A percentile compares a stretch with the other conserved stretches of the same genome.
Evolutionary conservation across 2,888 invertebrate species (phyloP).

Genomic region (Phragmatobia fuliginosa): DNA sequence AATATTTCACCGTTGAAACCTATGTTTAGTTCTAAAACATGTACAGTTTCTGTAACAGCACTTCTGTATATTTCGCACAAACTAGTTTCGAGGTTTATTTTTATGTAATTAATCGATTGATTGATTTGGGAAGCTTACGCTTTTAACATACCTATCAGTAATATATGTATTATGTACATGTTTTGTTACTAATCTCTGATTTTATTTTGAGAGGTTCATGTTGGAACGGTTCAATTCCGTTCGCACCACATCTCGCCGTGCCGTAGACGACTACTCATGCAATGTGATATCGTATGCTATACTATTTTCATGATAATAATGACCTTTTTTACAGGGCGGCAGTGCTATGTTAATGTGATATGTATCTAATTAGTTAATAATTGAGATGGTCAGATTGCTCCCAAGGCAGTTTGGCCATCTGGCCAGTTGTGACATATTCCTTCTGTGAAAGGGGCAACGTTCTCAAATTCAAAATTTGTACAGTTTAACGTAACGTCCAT

Average conservation of each 20-base stretch:
- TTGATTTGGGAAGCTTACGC: conserved; percentile 86
- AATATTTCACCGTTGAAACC: conserved; percentile 85
- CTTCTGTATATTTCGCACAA: conserved; percentile 86
- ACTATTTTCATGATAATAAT: conserved; percentile 81
- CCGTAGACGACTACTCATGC: conserved; percentile 83
- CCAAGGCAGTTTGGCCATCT: conserved; percentile 83
- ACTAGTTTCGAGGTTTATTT: conserved; percentile 84
- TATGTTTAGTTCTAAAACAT: conserved; percentile 88
- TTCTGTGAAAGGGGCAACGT: conserved; percentile 95
- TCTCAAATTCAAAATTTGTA: conserved; percentile 86
- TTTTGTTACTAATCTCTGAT: conserved; percentile 86
- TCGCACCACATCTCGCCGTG: conserved; percentile 56
- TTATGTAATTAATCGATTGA: conserved; percentile 81
- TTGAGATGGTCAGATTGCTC: conserved; percentile 81
- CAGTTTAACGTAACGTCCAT: conserved; percentile 85
- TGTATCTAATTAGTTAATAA: conserved; percentile 77
- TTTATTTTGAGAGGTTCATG: conserved; percentile 68
- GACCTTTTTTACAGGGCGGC: conserved; percentile 86
- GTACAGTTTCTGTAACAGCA: conserved; percentile 87
- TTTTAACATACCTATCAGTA: conserved; percentile 84
- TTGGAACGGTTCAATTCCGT: conserved; percentile 74
- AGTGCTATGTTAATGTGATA: conserved; percentile 69
- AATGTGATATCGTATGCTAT: conserved; percentile 63
- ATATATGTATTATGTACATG: conserved; percentile 84
- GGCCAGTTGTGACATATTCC: conserved; percentile 93